Base-by-base conservation (phyloP, 2,797 vertebrate species). In the Parauchenoglanis punctatus region DNA sequence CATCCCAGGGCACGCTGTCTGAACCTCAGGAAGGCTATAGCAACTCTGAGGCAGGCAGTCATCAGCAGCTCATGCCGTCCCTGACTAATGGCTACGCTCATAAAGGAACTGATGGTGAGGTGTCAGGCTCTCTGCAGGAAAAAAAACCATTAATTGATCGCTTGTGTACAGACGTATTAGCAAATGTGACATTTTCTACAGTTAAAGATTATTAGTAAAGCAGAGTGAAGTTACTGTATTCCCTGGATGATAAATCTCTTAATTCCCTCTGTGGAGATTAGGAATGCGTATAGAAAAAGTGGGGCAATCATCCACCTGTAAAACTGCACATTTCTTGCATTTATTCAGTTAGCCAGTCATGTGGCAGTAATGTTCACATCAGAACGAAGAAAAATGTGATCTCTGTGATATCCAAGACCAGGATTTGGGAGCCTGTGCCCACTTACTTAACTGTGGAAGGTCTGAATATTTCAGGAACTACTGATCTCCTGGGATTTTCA, bases 1-100 rank as follows among this genome's bases (percentile, higher is more conserved):
- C 98, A 4, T 99, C 98, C 20, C 98, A 99, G 92, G 98, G 98
- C 2, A 99, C 98, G 0, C 92, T 99, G 83, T 97, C 98, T 3
- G 98, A 99, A 91, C 95, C 97, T n/a, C 98, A 98, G 89, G 98
- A 99, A 40, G 96, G 96, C 7, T 99, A 99, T 88, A 94, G 97
- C 83, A 97, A 96, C 0, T 99, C 98, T 4, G 98, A 99, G 93
- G 98, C 95, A 20, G 96, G 97, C 91, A 99, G 98, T 93, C 98
- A 99, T 89, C 98, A 99, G 93, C 98, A 99, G 86, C 98, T 99
- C 23, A 98, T 99, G 98, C 98, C 98, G 90, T 96, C 98, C 25
- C 93, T 95, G 86, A 94, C 96, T 40, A 95, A 92, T 20, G 96
- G 96, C 92, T 98, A 97, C 4, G 23, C 95, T 76, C 98, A 99